Evolutionary conservation across 2,113 vertebrate species (phyloP).

Genomic region (Eidolon helvum): DNA sequence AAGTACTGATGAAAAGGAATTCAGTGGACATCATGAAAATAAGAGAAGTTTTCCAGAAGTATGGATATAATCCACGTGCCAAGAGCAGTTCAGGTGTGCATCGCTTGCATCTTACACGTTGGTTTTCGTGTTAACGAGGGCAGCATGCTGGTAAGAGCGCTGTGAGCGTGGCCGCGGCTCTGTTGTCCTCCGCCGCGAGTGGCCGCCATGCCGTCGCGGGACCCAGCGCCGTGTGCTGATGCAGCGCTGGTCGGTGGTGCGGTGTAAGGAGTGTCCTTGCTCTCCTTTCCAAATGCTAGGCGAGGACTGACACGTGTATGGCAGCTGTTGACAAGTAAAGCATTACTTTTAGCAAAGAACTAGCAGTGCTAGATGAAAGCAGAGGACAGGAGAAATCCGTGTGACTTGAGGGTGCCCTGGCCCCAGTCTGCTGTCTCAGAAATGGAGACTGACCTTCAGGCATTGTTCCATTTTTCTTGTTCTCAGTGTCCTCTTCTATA

Average conservation of each 20-base stretch:
- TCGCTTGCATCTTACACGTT: neutral
- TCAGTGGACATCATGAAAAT: conserved; percentile 85
- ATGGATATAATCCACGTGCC: conserved; percentile 84
- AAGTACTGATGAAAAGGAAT: conserved; percentile 86
- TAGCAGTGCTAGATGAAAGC: neutral
- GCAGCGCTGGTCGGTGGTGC: neutral
- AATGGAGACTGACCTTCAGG: neutral
- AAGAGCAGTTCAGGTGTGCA: conserved; percentile 81
- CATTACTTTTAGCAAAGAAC: no score
- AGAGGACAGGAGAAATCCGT: neutral
- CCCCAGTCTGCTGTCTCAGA: neutral
- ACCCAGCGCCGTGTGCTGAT: neutral
- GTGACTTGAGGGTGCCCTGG: neutral
- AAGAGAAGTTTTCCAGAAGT: conserved; percentile 87
- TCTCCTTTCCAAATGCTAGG: neutral
- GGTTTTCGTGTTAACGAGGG: neutral
- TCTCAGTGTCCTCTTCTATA: neutral
- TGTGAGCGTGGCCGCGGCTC: neutral
- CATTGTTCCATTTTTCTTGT: neutral
- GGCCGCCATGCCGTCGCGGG: neutral
- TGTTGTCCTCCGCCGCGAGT: neutral
- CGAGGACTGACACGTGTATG: neutral
- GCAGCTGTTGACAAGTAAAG: no score
- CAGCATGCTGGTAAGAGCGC: neutral
- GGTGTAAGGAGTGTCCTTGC: neutral